These are phyloP conservation scores for Bombus picipes DNA, from an alignment of 1,140 invertebrate genomes.

Conservation along the genomic window DNA sequence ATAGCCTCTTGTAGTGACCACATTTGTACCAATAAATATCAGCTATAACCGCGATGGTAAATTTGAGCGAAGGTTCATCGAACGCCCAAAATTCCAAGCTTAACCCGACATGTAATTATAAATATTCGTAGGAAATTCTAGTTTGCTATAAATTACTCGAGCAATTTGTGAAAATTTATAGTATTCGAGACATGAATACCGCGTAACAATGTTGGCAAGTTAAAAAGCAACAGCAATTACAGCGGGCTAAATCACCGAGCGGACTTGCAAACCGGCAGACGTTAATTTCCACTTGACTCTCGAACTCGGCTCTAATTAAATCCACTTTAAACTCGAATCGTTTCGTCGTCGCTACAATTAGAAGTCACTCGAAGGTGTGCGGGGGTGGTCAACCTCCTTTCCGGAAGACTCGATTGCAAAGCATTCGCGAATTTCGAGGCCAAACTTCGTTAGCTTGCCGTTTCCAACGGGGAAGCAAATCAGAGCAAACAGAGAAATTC, in stretches of 20 bases:
- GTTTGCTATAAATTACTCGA: neutral
- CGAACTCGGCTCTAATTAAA: slow-evolving; percentile 1
- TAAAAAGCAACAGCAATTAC: neutral
- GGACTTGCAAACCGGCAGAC: neutral
- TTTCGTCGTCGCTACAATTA: neutral
- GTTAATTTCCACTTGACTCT: neutral
- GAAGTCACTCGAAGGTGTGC: neutral
- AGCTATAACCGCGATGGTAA: too few species aligned
- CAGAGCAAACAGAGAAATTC: too few species aligned
- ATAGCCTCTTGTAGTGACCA: too few species aligned
- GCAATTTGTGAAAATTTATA: neutral
- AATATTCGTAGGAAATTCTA: neutral
- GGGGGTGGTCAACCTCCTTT: neutral
- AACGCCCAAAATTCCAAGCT: too few species aligned
- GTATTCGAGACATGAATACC: neutral
- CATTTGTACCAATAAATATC: too few species aligned
- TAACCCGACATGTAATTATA: neutral
- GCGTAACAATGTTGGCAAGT: neutral
- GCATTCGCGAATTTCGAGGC: neutral
- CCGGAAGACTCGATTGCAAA: neutral
- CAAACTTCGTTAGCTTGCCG: neutral
- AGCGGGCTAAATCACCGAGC: neutral
- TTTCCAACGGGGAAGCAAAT: too few species aligned
- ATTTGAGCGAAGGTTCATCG: too few species aligned
- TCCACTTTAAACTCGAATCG: slow-evolving; percentile 1